These are phyloP conservation scores for Equus przewalskii DNA, from an alignment of 2,113 vertebrate genomes.

Conservation along the genomic window DNA sequence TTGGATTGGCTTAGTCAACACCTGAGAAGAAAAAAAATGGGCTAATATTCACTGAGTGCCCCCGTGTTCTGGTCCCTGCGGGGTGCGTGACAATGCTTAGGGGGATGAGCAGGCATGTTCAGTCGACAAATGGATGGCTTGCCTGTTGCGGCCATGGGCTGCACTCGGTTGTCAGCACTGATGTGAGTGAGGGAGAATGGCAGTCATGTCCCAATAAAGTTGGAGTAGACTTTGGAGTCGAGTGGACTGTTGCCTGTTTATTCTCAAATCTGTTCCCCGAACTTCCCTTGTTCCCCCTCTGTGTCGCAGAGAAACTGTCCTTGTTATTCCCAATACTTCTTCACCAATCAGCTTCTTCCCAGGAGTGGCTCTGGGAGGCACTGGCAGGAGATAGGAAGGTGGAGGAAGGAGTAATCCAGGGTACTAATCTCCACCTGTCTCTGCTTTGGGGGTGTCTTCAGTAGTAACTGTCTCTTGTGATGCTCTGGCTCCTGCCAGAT, in stretches of 20 bases:
- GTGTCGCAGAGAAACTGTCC: not conserved
- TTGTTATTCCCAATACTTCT: not conserved
- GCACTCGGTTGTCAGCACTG: not conserved
- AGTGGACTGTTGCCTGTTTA: not conserved
- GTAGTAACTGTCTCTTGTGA: not conserved
- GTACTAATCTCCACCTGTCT: not conserved
- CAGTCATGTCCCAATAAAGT: not conserved
- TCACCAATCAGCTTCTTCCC: not conserved
- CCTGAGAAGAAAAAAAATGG: not conserved
- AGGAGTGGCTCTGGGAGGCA: not conserved
- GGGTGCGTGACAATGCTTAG: not conserved
- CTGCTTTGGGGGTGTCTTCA: not conserved
- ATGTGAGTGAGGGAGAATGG: not conserved
- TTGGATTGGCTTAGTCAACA: conserved; percentile 22
- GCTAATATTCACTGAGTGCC: not conserved
- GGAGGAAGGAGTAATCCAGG: not conserved
- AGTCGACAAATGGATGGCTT: not conserved
- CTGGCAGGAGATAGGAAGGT: not conserved
- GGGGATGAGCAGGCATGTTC: not conserved
- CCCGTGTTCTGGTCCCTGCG: not conserved
- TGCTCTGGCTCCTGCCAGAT: not conserved
- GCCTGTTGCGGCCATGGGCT: not conserved
- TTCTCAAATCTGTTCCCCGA: not conserved
- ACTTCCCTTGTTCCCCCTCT: not conserved
- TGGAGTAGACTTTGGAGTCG: not conserved